Evolutionary conservation across 1,140 invertebrate species (phyloP).

Genomic region (Orius laevigatus): DNA sequence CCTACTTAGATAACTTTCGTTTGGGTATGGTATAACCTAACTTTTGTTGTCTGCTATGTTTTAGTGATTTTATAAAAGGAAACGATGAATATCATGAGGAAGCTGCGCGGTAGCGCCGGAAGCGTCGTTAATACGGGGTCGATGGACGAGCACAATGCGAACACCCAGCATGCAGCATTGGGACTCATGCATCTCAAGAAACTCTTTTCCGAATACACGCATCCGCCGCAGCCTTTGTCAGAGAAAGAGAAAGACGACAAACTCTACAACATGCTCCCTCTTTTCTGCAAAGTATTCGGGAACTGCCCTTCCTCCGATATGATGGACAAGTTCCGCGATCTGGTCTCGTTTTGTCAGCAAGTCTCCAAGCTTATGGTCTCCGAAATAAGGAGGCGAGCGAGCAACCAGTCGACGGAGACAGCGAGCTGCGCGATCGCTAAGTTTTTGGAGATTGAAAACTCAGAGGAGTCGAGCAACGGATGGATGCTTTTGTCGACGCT

Average conservation of each 20-base stretch:
- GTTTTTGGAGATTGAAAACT: conserved; percentile 85
- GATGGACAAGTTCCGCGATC: conserved; percentile 90
- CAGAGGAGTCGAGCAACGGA: conserved; percentile 83
- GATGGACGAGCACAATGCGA: conserved; percentile 32
- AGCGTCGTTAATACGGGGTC: conserved; percentile 28
- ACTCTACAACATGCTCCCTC: conserved; percentile 92
- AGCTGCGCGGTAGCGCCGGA: conserved; percentile 46
- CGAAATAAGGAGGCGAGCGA: conserved; percentile 81
- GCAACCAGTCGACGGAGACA: conserved; percentile 88
- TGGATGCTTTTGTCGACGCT: conserved; percentile 89
- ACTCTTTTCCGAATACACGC: conserved; percentile 83
- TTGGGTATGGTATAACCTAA: too few relatives aligned
- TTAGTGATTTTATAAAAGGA: not conserved
- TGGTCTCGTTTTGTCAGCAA: conserved; percentile 81
- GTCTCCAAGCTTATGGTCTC: conserved; percentile 89
- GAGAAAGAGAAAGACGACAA: conserved; percentile 81
- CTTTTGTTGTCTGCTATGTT: too few relatives aligned
- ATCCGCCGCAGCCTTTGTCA: conserved; percentile 61
- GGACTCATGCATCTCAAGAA: conserved; percentile 92
- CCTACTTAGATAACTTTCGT: too few relatives aligned
- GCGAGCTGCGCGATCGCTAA: conserved; percentile 91
- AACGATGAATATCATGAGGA: conserved; percentile 70
- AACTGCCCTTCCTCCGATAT: conserved; percentile 77
- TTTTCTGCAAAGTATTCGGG: conserved; percentile 96
- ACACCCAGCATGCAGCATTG: conserved; percentile 62